Percentiles rank a stretch among this genome's conserved stretches.
Conservation (phyloP, 2,797 vertebrate genomes). For the Sebastolobus alascanus region DNA sequence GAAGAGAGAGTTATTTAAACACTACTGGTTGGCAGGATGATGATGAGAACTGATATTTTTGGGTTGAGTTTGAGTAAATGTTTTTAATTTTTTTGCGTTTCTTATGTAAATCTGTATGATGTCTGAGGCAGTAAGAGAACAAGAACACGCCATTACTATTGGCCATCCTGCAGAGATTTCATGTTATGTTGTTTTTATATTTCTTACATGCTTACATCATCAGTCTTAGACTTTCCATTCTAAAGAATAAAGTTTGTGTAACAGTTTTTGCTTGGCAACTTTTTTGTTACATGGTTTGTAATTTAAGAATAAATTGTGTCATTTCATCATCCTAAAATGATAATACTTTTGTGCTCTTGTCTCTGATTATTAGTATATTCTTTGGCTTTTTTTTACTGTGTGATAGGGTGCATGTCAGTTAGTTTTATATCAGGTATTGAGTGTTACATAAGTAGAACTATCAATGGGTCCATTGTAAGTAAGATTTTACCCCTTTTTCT, state of each 20-base stretch:
- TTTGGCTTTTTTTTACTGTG: neutral
- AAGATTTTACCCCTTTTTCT: conserved; percentile 12
- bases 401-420: neutral
- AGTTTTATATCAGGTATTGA: neutral
- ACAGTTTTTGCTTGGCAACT: conserved; percentile 70
- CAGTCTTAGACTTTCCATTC: conserved; percentile 70
- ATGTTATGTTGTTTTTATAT: conserved; percentile 71
- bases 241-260: conserved; percentile 77
- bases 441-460: conserved; percentile 1
- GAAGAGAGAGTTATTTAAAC: conserved; percentile 77
- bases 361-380: neutral
- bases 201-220: conserved; percentile 69
- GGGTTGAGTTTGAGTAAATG: conserved; percentile 61
- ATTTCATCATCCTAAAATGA: conserved; percentile 73
- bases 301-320: conserved; percentile 83
- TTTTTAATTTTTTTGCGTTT: conserved; percentile 60
- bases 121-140: conserved; percentile 54
- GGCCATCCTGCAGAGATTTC: conserved; percentile 58
- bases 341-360: conserved; percentile 18
- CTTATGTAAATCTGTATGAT: conserved; percentile 55
- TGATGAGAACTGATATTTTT: conserved; percentile 47
- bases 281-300: conserved; percentile 78
- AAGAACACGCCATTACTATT: conserved; percentile 38
- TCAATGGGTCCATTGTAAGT: conserved; percentile 19
- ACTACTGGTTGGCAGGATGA: conserved; percentile 63